These are phyloP conservation scores for Drosophila quadrilineata DNA, from an alignment of 1,140 invertebrate genomes.

Conservation along the genomic window DNA sequence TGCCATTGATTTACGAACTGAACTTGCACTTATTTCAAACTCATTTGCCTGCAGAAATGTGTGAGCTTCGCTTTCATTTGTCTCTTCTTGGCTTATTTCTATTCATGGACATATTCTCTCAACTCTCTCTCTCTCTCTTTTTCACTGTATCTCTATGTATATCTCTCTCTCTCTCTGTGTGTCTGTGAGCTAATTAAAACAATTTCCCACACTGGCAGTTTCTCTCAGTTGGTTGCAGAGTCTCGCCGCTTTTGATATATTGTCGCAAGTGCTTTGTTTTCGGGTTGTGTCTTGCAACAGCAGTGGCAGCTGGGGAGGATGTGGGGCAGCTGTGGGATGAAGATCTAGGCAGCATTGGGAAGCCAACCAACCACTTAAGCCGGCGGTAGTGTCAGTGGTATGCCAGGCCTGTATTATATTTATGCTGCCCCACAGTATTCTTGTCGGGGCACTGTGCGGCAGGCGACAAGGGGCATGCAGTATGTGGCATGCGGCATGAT, in stretches of 20 bases:
- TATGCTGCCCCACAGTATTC: neutral
- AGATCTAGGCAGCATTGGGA: too few relatives aligned
- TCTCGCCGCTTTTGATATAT: constrained; percentile 37
- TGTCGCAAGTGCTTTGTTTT: constrained; percentile 40
- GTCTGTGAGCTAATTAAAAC: constrained; percentile 37
- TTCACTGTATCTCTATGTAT: neutral
- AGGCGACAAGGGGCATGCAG: neutral
- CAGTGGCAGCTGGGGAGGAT: neutral
- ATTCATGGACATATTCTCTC: neutral
- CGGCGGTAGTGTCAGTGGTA: neutral
- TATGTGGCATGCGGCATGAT: neutral
- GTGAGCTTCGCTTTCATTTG: neutral
- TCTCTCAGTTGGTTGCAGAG: neutral
- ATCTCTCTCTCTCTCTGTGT: neutral
- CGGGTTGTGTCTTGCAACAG: constrained; percentile 1
- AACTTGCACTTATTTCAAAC: neutral
- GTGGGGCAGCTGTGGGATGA: too few relatives aligned
- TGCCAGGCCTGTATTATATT: neutral
- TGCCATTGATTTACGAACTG: too few relatives aligned
- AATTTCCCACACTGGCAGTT: constrained; percentile 38
- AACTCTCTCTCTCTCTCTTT: neutral
- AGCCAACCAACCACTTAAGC: constrained; percentile 37
- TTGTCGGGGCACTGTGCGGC: neutral
- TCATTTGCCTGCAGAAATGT: neutral
- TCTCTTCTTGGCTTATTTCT: neutral